Percentiles rank a stretch among this genome's conserved stretches.
Evolutionary conservation across 1,140 invertebrate genomes (phyloP).

Genomic region (Neodiprion fabricii): DNA sequence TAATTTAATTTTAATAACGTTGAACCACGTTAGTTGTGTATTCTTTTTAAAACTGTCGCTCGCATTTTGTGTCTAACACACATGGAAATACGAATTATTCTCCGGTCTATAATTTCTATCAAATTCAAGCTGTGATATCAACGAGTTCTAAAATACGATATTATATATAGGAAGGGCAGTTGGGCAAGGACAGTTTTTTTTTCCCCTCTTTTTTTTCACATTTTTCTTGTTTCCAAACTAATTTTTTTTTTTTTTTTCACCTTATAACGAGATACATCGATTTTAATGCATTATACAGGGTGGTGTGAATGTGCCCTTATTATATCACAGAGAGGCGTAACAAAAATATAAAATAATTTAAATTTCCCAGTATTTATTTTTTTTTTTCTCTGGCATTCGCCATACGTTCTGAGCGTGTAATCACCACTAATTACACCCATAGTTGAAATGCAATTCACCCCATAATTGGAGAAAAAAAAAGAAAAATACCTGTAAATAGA

Average conservation of each 20-base stretch:
- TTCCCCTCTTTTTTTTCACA: too few relatives aligned
- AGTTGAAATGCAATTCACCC: neutral
- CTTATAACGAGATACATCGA: neutral
- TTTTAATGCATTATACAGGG: slow-evolving; percentile 39
- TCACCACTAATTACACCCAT: too few relatives aligned
- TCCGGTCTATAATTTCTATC: neutral
- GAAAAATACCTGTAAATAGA: too few relatives aligned
- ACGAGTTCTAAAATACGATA: neutral
- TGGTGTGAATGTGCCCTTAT: slow-evolving; percentile 54
- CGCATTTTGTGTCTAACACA: too few relatives aligned
- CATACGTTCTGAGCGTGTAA: slow-evolving; percentile 25
- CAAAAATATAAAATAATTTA: slow-evolving; percentile 54
- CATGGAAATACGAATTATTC: neutral
- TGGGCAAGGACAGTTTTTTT: neutral
- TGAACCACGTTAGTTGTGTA: too few relatives aligned
- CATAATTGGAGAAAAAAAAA: neutral
- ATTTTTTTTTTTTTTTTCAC: neutral
- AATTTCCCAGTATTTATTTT: slow-evolving; percentile 40
- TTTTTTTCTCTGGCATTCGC: slow-evolving; percentile 29
- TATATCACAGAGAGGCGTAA: slow-evolving; percentile 57
- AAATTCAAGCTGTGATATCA: slow-evolving; percentile 7
- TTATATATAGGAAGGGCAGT: neutral
- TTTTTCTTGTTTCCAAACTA: neutral
- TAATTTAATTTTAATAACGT: too few relatives aligned
- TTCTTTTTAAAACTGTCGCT: too few relatives aligned